Conservation (phyloP, 2,888 invertebrate species). For the Bimastos eiseni region DNA sequence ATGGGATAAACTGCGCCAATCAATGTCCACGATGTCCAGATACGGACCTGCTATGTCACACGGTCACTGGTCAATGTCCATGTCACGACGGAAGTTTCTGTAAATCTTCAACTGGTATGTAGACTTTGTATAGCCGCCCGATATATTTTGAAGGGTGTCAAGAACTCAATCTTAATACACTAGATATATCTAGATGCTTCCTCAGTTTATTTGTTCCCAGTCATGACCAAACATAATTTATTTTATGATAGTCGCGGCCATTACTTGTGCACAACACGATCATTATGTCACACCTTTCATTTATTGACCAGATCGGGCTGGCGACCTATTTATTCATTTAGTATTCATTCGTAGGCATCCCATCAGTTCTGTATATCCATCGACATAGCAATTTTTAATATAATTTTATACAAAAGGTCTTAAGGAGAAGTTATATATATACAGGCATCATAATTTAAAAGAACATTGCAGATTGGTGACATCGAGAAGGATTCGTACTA, state of each 20-base stretch:
- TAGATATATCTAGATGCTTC: too few species aligned
- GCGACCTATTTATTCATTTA: neutral
- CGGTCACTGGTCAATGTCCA: neutral
- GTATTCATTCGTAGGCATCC: neutral
- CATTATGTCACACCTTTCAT: neutral
- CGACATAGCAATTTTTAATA: neutral
- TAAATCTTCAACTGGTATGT: too few species aligned
- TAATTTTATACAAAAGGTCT: neutral
- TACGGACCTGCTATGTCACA: neutral
- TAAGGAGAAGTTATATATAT: neutral
- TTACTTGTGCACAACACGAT: neutral
- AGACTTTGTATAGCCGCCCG: too few species aligned
- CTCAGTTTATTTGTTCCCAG: too few species aligned
- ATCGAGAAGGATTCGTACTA: neutral
- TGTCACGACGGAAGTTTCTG: too few species aligned
- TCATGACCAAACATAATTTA: too few species aligned
- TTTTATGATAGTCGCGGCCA: neutral
- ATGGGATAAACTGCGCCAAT: neutral
- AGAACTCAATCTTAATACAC: too few species aligned
- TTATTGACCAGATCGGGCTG: neutral
- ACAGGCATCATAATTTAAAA: neutral
- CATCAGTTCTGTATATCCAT: neutral
- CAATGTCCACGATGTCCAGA: slow-evolving; percentile 3
- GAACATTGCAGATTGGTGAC: neutral
- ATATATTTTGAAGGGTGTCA: too few species aligned